Evolutionary conservation across 2,888 invertebrate genomes (phyloP), one percentile per base, ranked within the genome.

Genomic region (Ormyrus thymus): DNA sequence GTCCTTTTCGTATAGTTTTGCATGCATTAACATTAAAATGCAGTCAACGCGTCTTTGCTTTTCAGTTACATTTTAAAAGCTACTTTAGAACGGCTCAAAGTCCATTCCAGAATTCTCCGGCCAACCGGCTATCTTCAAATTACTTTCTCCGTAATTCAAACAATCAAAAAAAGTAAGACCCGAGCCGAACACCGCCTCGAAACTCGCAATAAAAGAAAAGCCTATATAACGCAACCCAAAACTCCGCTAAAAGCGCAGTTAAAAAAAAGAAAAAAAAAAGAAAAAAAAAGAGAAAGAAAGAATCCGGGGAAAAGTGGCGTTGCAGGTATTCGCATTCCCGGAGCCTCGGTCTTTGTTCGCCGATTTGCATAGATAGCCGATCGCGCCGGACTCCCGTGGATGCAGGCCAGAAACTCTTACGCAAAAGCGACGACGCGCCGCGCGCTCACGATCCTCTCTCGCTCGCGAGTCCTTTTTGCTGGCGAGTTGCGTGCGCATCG

Each of bases 291-390:
- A 58, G 15, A 58, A 15, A 58, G 10, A 58, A 15, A 58, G 58
- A 15, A 29, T 29, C 29, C 29, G 29, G 29, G 29, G 29, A 29
- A 29, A 29, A 29, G 29, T 4, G 29, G 29, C 29, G 15, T 10
- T 50, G 7, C 0, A 29, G 7, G 10, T 61, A 53, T 13, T 55
- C n/a, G 65, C 43, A 29, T 29, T 58, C 7, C 13, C 55, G 29
- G 29, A 29, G 29, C 29, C 29, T 29, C 29, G 29, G 11, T 48
- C 58, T 70, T 70, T 70, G 58, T 70, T 53, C 58, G 11, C 10
- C 50, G 45, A 51, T 53, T 61, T 55, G 75, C 61, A 53, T 69
- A 59, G 68, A 69, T 76, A 76, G 46, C 7, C 68, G 43, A 76
- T 76, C 59, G 48, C 58, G 45, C 55, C 45, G 48, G 66, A 66